These are phyloP conservation scores for Drosophila mercatorum DNA, from an alignment of 2,888 invertebrate genomes.

Conservation along the genomic window DNA sequence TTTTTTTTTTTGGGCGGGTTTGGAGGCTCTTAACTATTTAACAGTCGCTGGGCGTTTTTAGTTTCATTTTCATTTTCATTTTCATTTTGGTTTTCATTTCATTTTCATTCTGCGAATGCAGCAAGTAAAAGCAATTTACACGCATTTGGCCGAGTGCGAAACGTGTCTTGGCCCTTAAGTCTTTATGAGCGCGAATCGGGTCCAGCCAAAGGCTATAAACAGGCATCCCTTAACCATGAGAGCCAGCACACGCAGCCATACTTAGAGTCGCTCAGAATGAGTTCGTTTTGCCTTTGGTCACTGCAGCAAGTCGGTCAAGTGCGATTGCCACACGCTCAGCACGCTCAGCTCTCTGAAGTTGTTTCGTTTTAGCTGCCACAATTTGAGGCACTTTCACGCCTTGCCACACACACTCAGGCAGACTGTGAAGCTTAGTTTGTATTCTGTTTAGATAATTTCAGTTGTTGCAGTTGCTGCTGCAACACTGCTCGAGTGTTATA, in stretches of 20 bases:
- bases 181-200: conserved; percentile 61
- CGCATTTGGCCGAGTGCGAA: conserved; percentile 65
- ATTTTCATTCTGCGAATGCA: conserved; percentile 47
- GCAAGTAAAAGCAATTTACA: conserved; percentile 72
- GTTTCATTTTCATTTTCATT: conserved; percentile 48
- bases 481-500: conserved; percentile 39
- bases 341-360: conserved; percentile 17
- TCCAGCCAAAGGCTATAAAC: conserved; percentile 45
- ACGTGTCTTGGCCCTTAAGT: conserved; percentile 69
- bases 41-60: conserved; percentile 63
- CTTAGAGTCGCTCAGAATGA: neutral
- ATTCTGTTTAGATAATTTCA: conserved; percentile 52
- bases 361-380: conserved; percentile 29
- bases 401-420: neutral
- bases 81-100: conserved; percentile 55
- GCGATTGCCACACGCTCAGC: conserved; percentile 15
- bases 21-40: conserved; percentile 59
- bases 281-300: conserved; percentile 50
- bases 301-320: conserved; percentile 56
- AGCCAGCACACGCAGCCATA: conserved; percentile 3
- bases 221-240: conserved; percentile 14
- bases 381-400: conserved; percentile 46
- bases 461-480: conserved; percentile 32
- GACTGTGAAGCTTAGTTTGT: conserved; percentile 41
- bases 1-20: neutral